These are phyloP conservation scores for Nesoenas mayeri DNA, from an alignment of 2,113 vertebrate species.

Conservation along the genomic window DNA sequence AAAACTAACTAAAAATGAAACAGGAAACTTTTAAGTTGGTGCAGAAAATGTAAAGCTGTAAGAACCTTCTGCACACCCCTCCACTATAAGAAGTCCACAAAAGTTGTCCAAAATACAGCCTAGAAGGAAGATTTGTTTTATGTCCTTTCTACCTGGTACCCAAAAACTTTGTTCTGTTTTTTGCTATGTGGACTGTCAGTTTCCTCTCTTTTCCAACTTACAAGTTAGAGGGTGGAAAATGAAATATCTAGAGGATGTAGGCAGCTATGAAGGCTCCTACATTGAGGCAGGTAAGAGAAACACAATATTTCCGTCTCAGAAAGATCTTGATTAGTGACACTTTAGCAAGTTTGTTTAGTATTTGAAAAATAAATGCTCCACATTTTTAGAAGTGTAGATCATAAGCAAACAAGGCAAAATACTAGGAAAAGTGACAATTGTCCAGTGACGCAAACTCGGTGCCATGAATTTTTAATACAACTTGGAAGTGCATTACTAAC, in stretches of 20 bases:
- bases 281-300: not conserved
- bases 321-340: not conserved
- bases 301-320: not conserved
- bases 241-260: not conserved
- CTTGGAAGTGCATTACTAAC: slow-evolving; percentile 55
- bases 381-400: not conserved
- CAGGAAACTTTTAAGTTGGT: not conserved
- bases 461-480: not conserved
- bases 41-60: not conserved
- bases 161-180: not conserved
- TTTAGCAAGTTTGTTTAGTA: not conserved
- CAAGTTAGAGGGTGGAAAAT: not conserved
- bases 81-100: not conserved
- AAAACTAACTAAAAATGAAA: not conserved
- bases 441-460: not conserved
- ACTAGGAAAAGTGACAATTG: not conserved
- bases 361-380: not conserved
- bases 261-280: not conserved
- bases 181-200: not conserved
- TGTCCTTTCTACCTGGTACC: not conserved
- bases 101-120: not conserved
- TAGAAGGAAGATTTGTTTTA: not conserved
- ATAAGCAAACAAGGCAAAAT: not conserved
- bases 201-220: not conserved
- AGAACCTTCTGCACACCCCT: not conserved